Percentiles rank a stretch among this genome's conserved stretches.
phyloP scores from a whole-genome alignment of 92 coral and sea anemone genomes.

The Bergia puertoricense region DNA sequence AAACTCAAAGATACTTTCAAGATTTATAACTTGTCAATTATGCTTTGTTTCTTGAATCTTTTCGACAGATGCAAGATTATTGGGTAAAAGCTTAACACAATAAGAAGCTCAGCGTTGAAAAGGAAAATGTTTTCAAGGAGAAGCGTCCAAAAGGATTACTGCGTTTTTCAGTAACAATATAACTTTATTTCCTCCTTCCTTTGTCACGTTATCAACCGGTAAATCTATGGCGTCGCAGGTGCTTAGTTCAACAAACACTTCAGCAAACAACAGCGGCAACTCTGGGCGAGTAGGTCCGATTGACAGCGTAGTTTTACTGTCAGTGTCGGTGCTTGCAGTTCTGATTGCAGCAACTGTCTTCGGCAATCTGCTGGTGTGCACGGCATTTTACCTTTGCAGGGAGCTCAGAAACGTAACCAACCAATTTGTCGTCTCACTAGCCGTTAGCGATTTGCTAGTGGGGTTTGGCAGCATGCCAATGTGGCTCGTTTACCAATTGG shows the following conservation, averaged over 20 bases:
- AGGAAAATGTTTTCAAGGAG: neutral
- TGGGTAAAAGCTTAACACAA: neutral
- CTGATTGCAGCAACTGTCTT: constrained; percentile 74
- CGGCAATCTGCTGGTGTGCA: constrained; percentile 79
- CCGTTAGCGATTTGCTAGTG: constrained; percentile 82
- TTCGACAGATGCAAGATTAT: neutral
- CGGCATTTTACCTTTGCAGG: constrained; percentile 75
- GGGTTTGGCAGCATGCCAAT: constrained; percentile 86
- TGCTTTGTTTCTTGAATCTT: neutral
- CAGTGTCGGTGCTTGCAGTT: constrained; percentile 62
- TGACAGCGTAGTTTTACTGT: constrained; percentile 59
- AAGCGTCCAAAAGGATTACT: neutral
- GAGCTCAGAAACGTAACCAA: constrained; percentile 80
- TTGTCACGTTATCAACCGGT: neutral
- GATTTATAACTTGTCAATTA: neutral
- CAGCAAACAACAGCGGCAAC: neutral
- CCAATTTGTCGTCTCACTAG: constrained; percentile 78
- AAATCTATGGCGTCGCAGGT: constrained; percentile 20
- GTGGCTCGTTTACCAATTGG: constrained; percentile 64
- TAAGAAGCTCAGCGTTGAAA: neutral
- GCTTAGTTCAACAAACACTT: neutral
- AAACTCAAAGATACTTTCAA: neutral
- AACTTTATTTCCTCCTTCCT: neutral
- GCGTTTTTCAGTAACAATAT: neutral
- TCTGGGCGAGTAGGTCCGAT: neutral